phyloP scores from a whole-genome alignment of 1,140 invertebrate genomes.

The Meloidogyne hapla region DNA sequence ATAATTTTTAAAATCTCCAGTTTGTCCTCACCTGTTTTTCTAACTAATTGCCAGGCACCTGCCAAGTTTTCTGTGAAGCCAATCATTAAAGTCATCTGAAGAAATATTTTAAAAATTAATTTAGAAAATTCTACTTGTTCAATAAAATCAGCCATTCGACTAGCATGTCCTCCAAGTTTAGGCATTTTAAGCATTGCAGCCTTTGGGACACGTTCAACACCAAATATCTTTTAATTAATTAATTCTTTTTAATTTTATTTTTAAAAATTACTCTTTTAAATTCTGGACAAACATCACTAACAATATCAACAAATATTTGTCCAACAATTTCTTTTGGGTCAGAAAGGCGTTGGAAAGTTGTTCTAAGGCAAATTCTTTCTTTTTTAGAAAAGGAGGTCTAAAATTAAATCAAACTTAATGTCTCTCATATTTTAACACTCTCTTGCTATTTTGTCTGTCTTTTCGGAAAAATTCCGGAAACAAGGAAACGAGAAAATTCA shows the following conservation, averaged over 20 bases:
- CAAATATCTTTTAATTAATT: slow-evolving; percentile 50
- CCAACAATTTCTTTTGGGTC: slow-evolving; percentile 63
- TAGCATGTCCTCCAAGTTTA: slow-evolving; percentile 59
- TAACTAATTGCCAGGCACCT: slow-evolving; percentile 57
- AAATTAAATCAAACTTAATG: neutral
- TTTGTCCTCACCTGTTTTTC: slow-evolving; percentile 47
- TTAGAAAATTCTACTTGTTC: slow-evolving; percentile 54
- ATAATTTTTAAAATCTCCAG: no score
- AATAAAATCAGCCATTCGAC: slow-evolving; percentile 57
- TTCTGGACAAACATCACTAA: slow-evolving; percentile 60
- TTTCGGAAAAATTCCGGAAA: no score
- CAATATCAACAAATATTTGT: slow-evolving; percentile 59
- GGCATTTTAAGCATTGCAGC: slow-evolving; percentile 61
- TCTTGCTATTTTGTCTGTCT: no score
- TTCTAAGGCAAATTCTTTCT: slow-evolving; percentile 55
- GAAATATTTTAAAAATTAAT: slow-evolving; percentile 7
- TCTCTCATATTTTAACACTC: no score
- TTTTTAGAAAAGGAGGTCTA: slow-evolving; percentile 54
- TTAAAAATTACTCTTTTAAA: slow-evolving; percentile 49
- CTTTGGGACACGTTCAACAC: slow-evolving; percentile 59
- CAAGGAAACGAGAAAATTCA: no score
- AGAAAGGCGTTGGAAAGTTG: slow-evolving; percentile 58
- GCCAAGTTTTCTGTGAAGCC: slow-evolving; percentile 59
- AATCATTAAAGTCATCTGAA: slow-evolving; percentile 59
- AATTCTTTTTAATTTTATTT: slow-evolving; percentile 21